phyloP scores from a whole-genome alignment of 2,113 vertebrate genomes.

The Corvus moneduloides region DNA sequence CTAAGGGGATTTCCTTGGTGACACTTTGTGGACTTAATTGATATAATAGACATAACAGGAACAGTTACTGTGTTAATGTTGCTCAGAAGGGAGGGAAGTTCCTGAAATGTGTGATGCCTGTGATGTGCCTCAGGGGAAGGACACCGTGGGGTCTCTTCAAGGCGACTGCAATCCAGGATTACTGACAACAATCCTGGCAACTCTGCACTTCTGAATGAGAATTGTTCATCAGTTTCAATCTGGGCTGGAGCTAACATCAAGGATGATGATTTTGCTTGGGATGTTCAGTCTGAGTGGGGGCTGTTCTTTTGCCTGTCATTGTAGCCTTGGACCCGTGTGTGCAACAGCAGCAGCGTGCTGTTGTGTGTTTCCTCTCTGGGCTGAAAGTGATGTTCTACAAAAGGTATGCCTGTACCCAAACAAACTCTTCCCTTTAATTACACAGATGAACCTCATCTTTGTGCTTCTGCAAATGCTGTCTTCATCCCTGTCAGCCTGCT shows the following conservation, averaged over 20 bases:
- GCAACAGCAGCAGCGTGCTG: background rate
- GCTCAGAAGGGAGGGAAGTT: background rate
- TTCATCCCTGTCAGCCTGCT: background rate
- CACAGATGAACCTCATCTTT: background rate
- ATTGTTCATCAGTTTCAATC: background rate
- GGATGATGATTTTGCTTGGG: background rate
- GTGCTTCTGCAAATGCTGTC: background rate
- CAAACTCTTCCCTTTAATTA: background rate
- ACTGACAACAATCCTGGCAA: background rate
- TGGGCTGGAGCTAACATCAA: background rate
- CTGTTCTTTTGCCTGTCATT: background rate
- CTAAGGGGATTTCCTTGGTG: background rate
- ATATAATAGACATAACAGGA: background rate
- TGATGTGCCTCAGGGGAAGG: background rate
- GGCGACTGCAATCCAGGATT: background rate
- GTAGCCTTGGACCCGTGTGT: background rate
- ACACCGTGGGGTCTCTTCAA: background rate
- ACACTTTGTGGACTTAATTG: background rate
- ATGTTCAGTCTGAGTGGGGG: background rate
- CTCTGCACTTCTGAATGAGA: background rate
- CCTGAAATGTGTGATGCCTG: background rate
- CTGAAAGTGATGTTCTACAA: background rate
- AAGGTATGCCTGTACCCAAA: background rate
- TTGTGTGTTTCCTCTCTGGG: background rate
- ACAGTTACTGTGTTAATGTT: background rate